phyloP scores from a whole-genome alignment of 2,113 vertebrate species.

The Salvelinus fontinalis region DNA sequence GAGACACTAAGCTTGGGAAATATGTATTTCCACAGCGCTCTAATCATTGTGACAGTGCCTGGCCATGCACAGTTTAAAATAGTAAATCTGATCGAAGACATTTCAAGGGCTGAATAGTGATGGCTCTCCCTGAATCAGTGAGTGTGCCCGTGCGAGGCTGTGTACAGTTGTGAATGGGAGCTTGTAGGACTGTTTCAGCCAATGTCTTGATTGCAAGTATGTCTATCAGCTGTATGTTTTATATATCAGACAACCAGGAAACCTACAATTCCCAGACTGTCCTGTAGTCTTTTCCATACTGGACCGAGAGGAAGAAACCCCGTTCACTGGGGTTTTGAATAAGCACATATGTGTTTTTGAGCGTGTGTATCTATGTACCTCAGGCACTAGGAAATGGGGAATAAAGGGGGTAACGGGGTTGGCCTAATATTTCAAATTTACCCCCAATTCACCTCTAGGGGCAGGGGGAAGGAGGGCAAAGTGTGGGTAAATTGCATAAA shows the following conservation, averaged over 20 bases:
- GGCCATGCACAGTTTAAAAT: constrained; percentile 54
- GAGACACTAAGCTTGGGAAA: constrained; percentile 35
- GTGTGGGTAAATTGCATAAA: neutral
- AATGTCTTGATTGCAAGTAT: no score
- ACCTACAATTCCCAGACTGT: neutral
- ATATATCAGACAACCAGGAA: neutral
- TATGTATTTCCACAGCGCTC: constrained; percentile 46
- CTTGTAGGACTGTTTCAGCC: neutral
- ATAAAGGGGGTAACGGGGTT: neutral
- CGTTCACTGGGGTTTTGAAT: neutral
- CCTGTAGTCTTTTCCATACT: no score
- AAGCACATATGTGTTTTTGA: neutral
- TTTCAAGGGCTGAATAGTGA: constrained; percentile 54
- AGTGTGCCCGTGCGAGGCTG: neutral
- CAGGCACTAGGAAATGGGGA: neutral
- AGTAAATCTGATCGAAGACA: constrained; percentile 62
- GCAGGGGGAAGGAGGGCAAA: neutral
- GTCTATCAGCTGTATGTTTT: neutral
- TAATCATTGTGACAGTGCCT: constrained; percentile 44
- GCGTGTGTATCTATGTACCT: neutral
- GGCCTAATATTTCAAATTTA: neutral
- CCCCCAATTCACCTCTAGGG: neutral
- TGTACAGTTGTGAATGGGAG: neutral
- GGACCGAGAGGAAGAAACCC: neutral
- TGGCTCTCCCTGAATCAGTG: neutral